A percentile compares a stretch with the other conserved stretches of the same genome.
These are phyloP conservation scores for Ectemnius lituratus DNA, from an alignment of 2,888 invertebrate species.

Conservation along the genomic window DNA sequence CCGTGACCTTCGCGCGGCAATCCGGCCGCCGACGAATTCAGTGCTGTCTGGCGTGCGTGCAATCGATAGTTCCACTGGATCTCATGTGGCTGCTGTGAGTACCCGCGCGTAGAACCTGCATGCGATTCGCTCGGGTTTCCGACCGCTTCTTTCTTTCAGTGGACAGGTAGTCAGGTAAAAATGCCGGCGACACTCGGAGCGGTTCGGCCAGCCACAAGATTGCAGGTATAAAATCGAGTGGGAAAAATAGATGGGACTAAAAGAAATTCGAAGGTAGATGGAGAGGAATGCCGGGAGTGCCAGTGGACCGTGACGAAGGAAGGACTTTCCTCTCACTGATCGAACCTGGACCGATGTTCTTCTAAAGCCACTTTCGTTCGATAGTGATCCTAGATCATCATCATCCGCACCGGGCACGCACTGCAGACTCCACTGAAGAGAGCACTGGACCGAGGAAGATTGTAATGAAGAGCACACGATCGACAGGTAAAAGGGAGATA, in stretches of 20 bases:
- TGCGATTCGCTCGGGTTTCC: no score
- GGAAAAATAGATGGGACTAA: no score
- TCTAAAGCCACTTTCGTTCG: neutral
- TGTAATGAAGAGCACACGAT: neutral
- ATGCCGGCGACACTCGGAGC: neutral
- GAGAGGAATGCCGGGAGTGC: no score
- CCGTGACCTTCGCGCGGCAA: conserved; percentile 14
- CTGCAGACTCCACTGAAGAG: conserved; percentile 4
- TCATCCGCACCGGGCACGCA: conserved; percentile 11
- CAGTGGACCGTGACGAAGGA: no score
- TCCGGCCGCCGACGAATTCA: neutral
- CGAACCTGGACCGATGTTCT: neutral
- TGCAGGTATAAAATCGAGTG: neutral
- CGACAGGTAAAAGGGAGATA: neutral
- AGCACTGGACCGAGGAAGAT: no score
- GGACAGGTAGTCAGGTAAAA: no score
- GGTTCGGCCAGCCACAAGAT: neutral
- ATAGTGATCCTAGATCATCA: neutral
- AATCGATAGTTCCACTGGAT: neutral
- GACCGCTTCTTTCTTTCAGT: no score
- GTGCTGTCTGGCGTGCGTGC: neutral
- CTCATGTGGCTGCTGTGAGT: neutral
- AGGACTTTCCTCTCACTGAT: neutral
- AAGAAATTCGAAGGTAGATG: no score
- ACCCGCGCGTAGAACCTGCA: no score